These are phyloP conservation scores for Euthynnus affinis DNA, from an alignment of 2,797 vertebrate species.

Conservation along the genomic window DNA sequence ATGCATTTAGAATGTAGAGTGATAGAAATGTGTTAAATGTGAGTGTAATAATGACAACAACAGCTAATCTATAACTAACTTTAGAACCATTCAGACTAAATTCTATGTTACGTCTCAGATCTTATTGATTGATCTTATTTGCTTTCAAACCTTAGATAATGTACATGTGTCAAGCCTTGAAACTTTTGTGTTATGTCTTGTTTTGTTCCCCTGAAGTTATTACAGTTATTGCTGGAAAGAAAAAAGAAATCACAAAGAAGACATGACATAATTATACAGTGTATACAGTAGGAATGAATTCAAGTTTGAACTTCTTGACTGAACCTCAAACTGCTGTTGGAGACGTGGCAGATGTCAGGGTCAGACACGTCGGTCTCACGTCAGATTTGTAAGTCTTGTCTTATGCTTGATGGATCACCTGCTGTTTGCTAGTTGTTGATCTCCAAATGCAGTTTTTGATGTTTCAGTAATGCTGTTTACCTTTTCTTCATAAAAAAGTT, in stretches of 20 bases:
- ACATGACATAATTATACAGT: background rate
- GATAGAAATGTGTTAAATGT: background rate
- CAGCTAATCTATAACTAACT: too few species aligned
- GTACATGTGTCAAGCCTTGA: background rate
- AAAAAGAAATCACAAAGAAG: background rate
- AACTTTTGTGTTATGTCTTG: background rate
- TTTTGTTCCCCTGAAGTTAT: background rate
- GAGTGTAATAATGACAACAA: background rate
- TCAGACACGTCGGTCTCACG: slow-evolving; percentile 5
- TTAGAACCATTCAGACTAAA: too few species aligned
- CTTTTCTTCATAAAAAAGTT: too few species aligned
- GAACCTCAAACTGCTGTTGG: background rate
- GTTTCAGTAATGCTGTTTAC: background rate
- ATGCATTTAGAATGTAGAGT: background rate
- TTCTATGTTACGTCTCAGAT: too few species aligned
- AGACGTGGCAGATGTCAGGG: slow-evolving; percentile 23
- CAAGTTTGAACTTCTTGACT: slow-evolving; percentile 8
- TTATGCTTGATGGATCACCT: background rate
- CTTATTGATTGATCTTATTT: too few species aligned
- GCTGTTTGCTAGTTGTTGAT: slow-evolving; percentile 2
- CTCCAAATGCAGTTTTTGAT: background rate
- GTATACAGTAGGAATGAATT: background rate
- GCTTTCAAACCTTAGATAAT: background rate
- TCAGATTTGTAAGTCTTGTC: background rate
- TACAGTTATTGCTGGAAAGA: background rate